A percentile compares a stretch with the other conserved stretches of the same genome.
These are phyloP conservation scores for Eupeodes latifasciatus DNA, from an alignment of 2,888 invertebrate species.

Conservation along the genomic window DNA sequence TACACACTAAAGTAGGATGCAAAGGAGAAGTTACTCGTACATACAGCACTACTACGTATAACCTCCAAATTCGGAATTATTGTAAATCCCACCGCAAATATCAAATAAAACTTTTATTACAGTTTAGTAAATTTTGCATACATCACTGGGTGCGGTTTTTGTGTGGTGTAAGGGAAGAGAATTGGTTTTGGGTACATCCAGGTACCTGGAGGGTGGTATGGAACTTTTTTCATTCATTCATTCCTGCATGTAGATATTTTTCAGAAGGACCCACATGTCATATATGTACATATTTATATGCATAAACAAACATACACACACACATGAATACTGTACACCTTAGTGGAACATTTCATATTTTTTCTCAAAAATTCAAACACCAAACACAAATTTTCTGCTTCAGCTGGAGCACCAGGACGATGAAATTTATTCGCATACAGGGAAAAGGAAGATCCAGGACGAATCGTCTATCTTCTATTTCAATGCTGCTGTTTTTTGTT, in stretches of 20 bases:
- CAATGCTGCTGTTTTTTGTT: slow-evolving; percentile 18
- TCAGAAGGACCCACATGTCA: slow-evolving; percentile 5
- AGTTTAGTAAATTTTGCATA: slow-evolving; percentile 76
- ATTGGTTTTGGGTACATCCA: no score
- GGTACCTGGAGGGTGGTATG: slow-evolving; percentile 44
- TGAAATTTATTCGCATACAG: slow-evolving; percentile 77
- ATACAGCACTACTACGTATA: neutral
- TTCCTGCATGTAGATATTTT: slow-evolving; percentile 17
- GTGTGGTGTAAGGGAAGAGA: neutral
- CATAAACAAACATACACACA: neutral
- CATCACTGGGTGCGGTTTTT: slow-evolving; percentile 61
- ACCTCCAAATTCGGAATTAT: slow-evolving; percentile 70
- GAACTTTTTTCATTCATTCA: slow-evolving; percentile 22
- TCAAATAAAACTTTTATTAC: slow-evolving; percentile 77
- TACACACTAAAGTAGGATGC: neutral
- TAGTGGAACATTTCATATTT: slow-evolving; percentile 67
- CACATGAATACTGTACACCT: neutral
- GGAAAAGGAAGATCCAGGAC: slow-evolving; percentile 75
- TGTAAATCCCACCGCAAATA: slow-evolving; percentile 77
- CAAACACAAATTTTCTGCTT: slow-evolving; percentile 74
- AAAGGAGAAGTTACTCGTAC: neutral
- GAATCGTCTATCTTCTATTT: slow-evolving; percentile 67
- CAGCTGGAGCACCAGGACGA: slow-evolving; percentile 61
- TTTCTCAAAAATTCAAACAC: slow-evolving; percentile 68
- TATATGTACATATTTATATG: no score